A percentile compares a stretch with the other conserved stretches of the same genome.
These are phyloP conservation scores for Apteryx owenii DNA, from an alignment of 2,113 vertebrate species.

Conservation along the genomic window DNA sequence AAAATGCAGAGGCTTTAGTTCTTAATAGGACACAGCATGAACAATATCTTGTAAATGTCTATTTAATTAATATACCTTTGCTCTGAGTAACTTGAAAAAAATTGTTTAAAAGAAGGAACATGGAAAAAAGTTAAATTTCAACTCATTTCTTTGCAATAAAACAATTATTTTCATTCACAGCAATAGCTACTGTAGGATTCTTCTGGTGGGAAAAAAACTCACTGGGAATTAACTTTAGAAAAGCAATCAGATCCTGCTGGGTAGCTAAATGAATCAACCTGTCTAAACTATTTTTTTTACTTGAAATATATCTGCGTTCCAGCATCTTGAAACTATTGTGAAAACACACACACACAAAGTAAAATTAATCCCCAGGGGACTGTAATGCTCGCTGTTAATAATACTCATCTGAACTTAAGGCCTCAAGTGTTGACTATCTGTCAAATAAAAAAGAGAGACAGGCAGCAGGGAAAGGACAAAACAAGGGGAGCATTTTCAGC, in stretches of 20 bases:
- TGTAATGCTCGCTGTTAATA: constrained; percentile 71
- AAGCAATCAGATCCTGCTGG: constrained; percentile 64
- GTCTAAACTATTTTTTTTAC: constrained; percentile 63
- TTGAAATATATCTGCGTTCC: constrained; percentile 67
- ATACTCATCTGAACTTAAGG: constrained; percentile 55
- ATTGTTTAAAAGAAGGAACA: neutral
- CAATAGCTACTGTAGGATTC: neutral
- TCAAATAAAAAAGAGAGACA: constrained; percentile 68
- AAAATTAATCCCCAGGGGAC: constrained; percentile 71
- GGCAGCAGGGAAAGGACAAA: constrained; percentile 6
- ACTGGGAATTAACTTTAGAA: constrained; percentile 69
- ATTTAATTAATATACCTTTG: neutral
- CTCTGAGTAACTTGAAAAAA: neutral
- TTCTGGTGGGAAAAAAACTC: constrained; percentile 15
- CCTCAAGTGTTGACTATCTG: constrained; percentile 52
- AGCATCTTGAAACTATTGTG: constrained; percentile 72
- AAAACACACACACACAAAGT: constrained; percentile 41
- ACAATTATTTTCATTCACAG: neutral
- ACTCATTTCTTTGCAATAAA: neutral
- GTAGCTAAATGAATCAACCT: constrained; percentile 76
- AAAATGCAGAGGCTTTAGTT: neutral
- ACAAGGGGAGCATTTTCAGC: constrained; percentile 41
- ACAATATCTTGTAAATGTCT: neutral
- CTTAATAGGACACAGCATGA: neutral
- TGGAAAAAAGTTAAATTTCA: neutral